A percentile compares a stretch with the other conserved stretches of the same genome.
These are phyloP conservation scores for Collichthys lucidus DNA, from an alignment of 2,113 vertebrate species.

Conservation along the genomic window DNA sequence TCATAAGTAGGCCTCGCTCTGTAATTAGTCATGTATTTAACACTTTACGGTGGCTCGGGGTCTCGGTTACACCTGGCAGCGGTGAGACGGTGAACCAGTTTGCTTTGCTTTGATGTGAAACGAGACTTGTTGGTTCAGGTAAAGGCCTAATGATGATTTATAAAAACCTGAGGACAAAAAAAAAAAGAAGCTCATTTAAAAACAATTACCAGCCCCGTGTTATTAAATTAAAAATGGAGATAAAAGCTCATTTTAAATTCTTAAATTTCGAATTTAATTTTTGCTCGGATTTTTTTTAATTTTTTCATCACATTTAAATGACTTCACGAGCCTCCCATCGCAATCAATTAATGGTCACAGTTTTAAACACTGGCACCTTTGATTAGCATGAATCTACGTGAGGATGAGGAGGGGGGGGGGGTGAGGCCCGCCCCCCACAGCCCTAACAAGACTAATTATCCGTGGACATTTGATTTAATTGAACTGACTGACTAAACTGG, in stretches of 20 bases:
- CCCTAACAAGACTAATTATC: conserved; percentile 61
- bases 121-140: conserved; percentile 23
- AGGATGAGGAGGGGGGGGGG: conserved; percentile 42
- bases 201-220: neutral
- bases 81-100: conserved; percentile 40
- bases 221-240: neutral
- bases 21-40: conserved; percentile 99
- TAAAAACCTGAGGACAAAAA: conserved; percentile 1
- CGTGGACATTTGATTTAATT: conserved; percentile 64
- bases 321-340: conserved; percentile 29
- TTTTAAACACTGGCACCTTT: conserved; percentile 61
- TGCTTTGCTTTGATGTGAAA: conserved; percentile 21
- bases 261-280: neutral
- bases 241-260: neutral
- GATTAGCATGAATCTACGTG: conserved; percentile 57
- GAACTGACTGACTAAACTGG: conserved; percentile 53
- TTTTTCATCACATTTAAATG: conserved; percentile 50
- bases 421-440: conserved; percentile 52
- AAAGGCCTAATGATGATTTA: conserved; percentile 10
- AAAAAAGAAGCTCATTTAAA: neutral
- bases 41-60: conserved; percentile 81
- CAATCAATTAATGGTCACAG: conserved; percentile 49
- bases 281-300: conserved; percentile 1
- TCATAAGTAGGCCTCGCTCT: conserved; percentile 88
- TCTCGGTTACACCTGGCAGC: conserved; percentile 84